Conservation (phyloP, 2,888 invertebrate species). For the Drosophila kuntzei region DNA sequence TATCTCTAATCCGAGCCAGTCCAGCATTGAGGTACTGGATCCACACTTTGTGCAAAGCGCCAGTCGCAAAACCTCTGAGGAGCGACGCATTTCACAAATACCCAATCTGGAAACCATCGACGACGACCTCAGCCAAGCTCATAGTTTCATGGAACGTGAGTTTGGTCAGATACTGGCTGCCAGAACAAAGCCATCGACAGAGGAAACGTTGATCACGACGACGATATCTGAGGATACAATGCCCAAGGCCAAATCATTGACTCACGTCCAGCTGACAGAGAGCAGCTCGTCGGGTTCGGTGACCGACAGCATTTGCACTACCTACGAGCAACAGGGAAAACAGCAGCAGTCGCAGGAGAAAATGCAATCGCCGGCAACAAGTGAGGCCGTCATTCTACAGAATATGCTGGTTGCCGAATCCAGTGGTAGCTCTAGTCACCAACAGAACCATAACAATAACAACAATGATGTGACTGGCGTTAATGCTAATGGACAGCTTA, state of each 20-base stretch:
- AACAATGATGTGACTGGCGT: constrained; percentile 14
- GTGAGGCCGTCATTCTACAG: constrained; percentile 38
- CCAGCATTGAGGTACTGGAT: constrained; percentile 89
- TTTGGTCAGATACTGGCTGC: constrained; percentile 46
- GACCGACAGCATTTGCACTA: constrained; percentile 88
- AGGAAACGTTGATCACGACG: neutral
- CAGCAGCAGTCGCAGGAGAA: constrained; percentile 43
- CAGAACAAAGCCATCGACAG: neutral
- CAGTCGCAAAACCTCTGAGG: constrained; percentile 86
- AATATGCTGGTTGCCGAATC: constrained; percentile 45
- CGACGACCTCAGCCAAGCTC: constrained; percentile 77
- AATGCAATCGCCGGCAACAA: constrained; percentile 10
- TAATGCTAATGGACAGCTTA: constrained; percentile 32
- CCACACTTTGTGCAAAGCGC: constrained; percentile 62
- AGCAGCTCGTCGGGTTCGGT: constrained; percentile 88
- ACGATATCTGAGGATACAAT: constrained; percentile 19
- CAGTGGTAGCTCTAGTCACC: constrained; percentile 7
- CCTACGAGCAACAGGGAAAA: constrained; percentile 86
- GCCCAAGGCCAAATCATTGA: constrained; percentile 55
- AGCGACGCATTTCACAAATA: constrained; percentile 85
- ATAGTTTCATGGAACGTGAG: constrained; percentile 73
- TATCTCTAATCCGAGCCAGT: constrained; percentile 90
- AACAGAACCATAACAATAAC: constrained; percentile 28
- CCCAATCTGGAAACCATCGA: constrained; percentile 86
- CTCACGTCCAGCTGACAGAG: constrained; percentile 86